Conservation (phyloP, 2,113 vertebrate species). For the Zosterops borbonicus region DNA sequence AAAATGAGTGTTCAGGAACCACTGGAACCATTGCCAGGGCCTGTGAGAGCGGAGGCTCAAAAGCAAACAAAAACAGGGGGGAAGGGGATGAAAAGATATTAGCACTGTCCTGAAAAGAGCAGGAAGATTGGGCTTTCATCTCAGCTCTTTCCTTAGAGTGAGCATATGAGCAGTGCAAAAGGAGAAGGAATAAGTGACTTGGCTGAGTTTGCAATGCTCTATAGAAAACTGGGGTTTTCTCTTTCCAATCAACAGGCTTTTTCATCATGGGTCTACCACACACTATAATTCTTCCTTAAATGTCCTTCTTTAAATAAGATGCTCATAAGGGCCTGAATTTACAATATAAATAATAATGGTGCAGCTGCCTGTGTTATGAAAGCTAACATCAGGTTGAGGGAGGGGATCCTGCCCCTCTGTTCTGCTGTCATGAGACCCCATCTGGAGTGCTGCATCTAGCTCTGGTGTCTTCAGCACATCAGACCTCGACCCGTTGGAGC, state of each 20-base stretch:
- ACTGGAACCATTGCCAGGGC: neutral
- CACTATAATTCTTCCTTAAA: neutral
- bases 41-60: neutral
- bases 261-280: neutral
- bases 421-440: neutral
- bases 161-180: neutral
- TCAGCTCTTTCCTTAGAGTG: neutral
- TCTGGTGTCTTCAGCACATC: neutral
- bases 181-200: neutral
- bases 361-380: neutral
- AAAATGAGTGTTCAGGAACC: neutral
- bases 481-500: neutral
- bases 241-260: neutral
- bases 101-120: neutral
- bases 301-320: neutral
- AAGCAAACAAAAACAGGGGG: neutral
- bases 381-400: neutral
- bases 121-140: neutral
- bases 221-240: neutral
- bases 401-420: neutral
- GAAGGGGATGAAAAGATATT: neutral
- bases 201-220: neutral
- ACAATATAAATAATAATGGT: neutral
- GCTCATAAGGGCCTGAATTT: neutral
- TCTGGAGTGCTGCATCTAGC: neutral